phyloP scores from a whole-genome alignment of 2,888 invertebrate genomes.

The Ennomos erosarius region DNA sequence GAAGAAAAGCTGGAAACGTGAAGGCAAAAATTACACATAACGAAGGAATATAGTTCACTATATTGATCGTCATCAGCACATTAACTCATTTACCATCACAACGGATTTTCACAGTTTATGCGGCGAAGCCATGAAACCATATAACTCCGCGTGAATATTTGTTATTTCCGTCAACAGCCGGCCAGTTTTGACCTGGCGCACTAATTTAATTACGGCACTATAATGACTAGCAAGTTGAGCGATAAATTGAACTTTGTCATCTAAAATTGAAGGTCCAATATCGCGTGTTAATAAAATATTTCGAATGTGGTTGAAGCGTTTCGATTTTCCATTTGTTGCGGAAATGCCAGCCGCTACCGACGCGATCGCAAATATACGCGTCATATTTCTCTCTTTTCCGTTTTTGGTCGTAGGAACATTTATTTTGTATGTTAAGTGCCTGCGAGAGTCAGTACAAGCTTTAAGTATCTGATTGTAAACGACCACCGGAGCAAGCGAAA shows the following conservation, averaged over 20 bases:
- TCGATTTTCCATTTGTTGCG: conserved; percentile 53
- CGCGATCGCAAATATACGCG: conserved; percentile 54
- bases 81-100: not conserved
- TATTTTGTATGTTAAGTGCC: conserved; percentile 45
- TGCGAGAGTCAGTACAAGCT: conserved; percentile 30
- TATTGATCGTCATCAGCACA: not conserved
- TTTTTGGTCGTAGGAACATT: conserved; percentile 42
- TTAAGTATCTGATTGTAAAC: conserved; percentile 31
- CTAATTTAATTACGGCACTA: conserved; percentile 39
- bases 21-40: not conserved
- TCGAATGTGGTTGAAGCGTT: conserved; percentile 30
- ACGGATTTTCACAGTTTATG: conserved; percentile 27
- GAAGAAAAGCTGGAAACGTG: not conserved
- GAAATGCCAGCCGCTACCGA: conserved; percentile 42
- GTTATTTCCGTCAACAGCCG: conserved; percentile 57
- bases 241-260: conserved; percentile 29
- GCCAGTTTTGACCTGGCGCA: conserved; percentile 43
- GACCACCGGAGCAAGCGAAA: conserved; percentile 24
- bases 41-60: not conserved
- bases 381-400: conserved; percentile 56
- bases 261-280: conserved; percentile 31
- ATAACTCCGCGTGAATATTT: conserved; percentile 50
- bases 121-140: conserved; percentile 8
- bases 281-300: conserved; percentile 22
- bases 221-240: conserved; percentile 5